Percentiles rank a stretch among this genome's conserved stretches.
Conservation (phyloP, 2,797 vertebrate genomes). For the Garrulus glandarius region DNA sequence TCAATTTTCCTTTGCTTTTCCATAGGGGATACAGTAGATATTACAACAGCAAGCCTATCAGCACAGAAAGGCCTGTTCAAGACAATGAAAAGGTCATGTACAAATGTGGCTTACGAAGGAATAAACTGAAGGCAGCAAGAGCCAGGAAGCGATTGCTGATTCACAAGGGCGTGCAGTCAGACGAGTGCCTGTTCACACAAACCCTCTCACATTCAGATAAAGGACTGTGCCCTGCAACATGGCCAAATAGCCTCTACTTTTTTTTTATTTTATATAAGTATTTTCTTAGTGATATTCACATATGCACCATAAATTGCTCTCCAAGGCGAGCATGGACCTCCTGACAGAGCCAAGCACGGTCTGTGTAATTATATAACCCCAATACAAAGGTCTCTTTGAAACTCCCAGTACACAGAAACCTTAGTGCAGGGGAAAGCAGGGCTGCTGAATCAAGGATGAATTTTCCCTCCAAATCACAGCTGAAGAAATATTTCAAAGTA, state of each 20-base stretch:
- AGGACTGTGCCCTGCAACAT: fast-evolving
- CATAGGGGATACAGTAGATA: fast-evolving
- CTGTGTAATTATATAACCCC: background rate
- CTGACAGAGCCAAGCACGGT: background rate
- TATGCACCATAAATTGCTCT: background rate
- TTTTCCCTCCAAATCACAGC: background rate
- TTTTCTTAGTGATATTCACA: background rate
- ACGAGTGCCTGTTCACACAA: background rate
- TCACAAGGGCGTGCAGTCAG: fast-evolving
- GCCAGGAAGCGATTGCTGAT: background rate
- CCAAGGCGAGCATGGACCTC: background rate
- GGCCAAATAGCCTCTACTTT: background rate
- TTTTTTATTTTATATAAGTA: background rate
- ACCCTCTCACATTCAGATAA: background rate
- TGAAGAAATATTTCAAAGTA: background rate
- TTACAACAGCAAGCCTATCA: background rate
- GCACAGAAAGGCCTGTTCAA: background rate
- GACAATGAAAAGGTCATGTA: background rate
- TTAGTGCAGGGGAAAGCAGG: background rate
- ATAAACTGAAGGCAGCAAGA: background rate
- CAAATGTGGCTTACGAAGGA: background rate
- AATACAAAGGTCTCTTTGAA: background rate
- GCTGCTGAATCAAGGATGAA: background rate
- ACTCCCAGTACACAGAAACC: background rate
- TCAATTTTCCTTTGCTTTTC: background rate